These are phyloP conservation scores for Listrodromus nycthemerus DNA, from an alignment of 2,888 invertebrate genomes.

Conservation along the genomic window DNA sequence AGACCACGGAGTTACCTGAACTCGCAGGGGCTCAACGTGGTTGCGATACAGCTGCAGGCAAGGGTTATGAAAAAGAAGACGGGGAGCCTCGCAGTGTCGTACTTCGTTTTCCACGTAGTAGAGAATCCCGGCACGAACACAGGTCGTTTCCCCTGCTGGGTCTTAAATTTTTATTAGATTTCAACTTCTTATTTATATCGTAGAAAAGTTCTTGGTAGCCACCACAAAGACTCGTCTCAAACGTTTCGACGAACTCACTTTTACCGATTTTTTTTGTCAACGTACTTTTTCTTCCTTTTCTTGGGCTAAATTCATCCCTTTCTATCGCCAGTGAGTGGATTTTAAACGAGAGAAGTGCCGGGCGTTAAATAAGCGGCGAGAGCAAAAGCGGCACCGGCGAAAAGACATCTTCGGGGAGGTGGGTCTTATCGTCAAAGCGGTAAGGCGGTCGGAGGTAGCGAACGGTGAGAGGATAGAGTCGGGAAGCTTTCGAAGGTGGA, in stretches of 20 bases:
- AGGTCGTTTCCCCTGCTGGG: conserved; percentile 9
- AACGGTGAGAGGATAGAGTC: conserved; percentile 44
- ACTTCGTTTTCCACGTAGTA: conserved; percentile 53
- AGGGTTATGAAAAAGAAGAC: background rate
- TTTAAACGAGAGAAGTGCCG: conserved; percentile 54
- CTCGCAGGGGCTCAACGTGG: conserved; percentile 48
- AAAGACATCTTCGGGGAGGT: conserved; percentile 33
- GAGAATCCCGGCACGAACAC: conserved; percentile 2
- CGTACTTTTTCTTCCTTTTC: conserved; percentile 7
- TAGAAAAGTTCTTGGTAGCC: conserved; percentile 2
- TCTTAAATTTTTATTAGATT: conserved; percentile 10
- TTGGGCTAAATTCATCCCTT: conserved; percentile 28
- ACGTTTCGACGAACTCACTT: conserved; percentile 10
- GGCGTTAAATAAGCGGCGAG: conserved; percentile 60
- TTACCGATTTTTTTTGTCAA: conserved; percentile 12
- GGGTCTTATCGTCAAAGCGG: conserved; percentile 55
- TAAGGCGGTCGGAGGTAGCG: conserved; percentile 38
- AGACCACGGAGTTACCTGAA: conserved; percentile 25
- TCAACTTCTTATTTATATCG: conserved; percentile 37
- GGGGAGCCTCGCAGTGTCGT: conserved; percentile 13
- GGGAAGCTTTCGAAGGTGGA: conserved; percentile 74
- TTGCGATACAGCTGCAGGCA: conserved; percentile 5
- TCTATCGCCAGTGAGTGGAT: conserved; percentile 43
- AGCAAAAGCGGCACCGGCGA: conserved; percentile 28
- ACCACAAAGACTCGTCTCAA: conserved; percentile 5